These are phyloP conservation scores for Sesamia nonagrioides DNA, from an alignment of 1,140 invertebrate genomes.

Conservation along the genomic window DNA sequence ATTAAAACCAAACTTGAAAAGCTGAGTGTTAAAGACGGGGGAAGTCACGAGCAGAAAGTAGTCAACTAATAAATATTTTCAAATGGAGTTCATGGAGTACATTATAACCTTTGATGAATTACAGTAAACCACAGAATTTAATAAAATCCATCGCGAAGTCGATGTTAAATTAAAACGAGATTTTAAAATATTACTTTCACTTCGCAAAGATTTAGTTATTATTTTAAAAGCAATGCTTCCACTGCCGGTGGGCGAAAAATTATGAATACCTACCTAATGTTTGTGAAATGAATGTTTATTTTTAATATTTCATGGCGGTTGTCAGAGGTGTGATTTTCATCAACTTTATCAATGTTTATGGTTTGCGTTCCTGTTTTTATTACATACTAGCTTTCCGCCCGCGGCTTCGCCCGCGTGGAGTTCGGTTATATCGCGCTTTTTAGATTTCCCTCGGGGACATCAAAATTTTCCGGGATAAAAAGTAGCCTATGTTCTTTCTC, in stretches of 20 bases:
- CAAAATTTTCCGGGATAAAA: no score
- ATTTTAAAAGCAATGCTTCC: conserved; percentile 26
- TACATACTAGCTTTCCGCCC: no score
- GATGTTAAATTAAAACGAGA: conserved; percentile 2
- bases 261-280: conserved; percentile 21
- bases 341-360: not conserved
- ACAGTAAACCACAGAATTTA: not conserved
- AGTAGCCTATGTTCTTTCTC: no score
- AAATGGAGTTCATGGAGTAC: no score
- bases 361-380: not conserved
- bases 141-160: not conserved
- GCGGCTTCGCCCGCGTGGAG: no score
- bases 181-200: conserved; percentile 22
- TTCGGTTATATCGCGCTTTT: no score
- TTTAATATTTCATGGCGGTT: not conserved
- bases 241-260: not conserved
- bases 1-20: no score
- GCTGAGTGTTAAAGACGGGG: no score
- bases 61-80: no score
- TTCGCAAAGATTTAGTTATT: conserved; percentile 26
- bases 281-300: conserved; percentile 22
- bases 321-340: conserved; percentile 5
- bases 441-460: no score
- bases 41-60: no score
- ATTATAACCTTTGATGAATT: not conserved